Conservation (phyloP, 2,797 vertebrate species). For the Salmo trutta region DNA sequence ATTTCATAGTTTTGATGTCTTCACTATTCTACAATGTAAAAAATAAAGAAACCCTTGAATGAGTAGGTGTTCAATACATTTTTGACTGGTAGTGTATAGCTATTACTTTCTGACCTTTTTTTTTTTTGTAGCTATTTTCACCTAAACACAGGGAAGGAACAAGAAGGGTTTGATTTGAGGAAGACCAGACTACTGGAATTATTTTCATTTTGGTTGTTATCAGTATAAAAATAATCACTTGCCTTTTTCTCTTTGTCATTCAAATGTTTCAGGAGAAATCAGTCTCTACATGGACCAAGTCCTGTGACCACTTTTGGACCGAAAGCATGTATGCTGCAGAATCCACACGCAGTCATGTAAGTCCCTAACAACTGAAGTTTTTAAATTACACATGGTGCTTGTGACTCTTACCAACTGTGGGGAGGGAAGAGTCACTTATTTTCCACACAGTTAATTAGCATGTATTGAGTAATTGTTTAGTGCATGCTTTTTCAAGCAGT, state of each 20-base stretch:
- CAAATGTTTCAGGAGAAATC: slow-evolving; percentile 82
- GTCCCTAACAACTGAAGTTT: slow-evolving; percentile 36
- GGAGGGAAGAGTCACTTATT: no score
- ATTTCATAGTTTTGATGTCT: no score
- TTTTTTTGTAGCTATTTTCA: no score
- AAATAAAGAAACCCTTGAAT: no score
- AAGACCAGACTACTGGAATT: no score
- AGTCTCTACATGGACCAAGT: slow-evolving; percentile 95
- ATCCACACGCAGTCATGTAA: slow-evolving; percentile 95
- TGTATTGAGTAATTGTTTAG: background rate
- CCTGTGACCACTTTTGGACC: slow-evolving; percentile 97
- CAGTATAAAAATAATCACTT: background rate
- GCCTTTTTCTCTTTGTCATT: slow-evolving; percentile 11
- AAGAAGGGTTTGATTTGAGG: background rate
- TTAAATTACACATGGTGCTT: background rate
- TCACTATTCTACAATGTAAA: no score
- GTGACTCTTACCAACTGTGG: no score
- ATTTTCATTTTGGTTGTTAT: background rate
- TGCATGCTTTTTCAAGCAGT: background rate
- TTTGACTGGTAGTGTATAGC: no score
- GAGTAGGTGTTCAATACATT: no score
- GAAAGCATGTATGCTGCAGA: slow-evolving; percentile 96
- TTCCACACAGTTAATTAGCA: no score
- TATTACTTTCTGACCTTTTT: no score
- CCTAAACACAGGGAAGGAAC: no score